A percentile compares a stretch with the other conserved stretches of the same genome.
Conservation (phyloP, 2,113 vertebrate species). For the Mustela lutreola region DNA sequence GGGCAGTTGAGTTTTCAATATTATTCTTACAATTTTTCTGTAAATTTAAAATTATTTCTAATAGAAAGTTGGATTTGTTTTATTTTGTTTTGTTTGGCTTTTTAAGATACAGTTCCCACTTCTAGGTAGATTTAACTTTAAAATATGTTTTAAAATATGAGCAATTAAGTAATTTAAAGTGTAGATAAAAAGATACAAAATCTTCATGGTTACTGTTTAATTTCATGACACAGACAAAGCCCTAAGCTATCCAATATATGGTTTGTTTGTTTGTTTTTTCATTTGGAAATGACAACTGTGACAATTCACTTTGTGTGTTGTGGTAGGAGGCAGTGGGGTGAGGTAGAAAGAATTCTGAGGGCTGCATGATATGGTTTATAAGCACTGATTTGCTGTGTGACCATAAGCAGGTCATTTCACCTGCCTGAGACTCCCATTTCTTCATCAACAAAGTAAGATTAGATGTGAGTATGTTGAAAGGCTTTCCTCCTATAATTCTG, state of each 20-base stretch:
- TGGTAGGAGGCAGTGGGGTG: not conserved
- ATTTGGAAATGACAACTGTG: not conserved
- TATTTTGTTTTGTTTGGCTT: not conserved
- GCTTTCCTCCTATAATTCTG: slow-evolving; percentile 3
- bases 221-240: not conserved
- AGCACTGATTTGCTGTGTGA: not conserved
- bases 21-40: slow-evolving; percentile 21
- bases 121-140: slow-evolving; percentile 5
- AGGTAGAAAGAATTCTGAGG: not conserved
- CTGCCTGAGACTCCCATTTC: not conserved
- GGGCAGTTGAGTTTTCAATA: not conserved
- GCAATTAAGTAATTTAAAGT: slow-evolving; percentile 30
- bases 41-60: slow-evolving; percentile 7
- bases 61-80: not conserved
- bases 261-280: not conserved
- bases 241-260: not conserved
- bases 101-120: not conserved
- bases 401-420: not conserved
- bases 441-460: not conserved
- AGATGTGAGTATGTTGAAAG: not conserved
- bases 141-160: slow-evolving; percentile 31
- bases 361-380: not conserved
- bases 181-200: slow-evolving; percentile 25
- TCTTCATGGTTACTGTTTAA: not conserved
- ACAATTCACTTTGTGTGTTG: not conserved